Conservation (phyloP, 92 coral and sea anemone genomes). For the Isaurus tuberculatus region DNA sequence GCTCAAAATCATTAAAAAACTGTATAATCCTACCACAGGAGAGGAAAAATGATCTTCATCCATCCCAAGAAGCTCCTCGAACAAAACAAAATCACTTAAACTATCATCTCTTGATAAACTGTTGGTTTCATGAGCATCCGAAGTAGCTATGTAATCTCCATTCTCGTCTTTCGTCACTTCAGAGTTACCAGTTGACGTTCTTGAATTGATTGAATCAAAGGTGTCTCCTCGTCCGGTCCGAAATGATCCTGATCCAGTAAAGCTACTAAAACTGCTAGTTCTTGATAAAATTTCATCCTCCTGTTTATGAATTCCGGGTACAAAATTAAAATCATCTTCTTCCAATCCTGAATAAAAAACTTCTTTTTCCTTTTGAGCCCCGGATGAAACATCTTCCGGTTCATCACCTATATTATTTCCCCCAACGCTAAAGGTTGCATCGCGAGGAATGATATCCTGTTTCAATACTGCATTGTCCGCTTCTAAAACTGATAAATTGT, state of each 20-base stretch:
- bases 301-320: slow-evolving; percentile 93
- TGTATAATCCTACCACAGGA: slow-evolving; percentile 93
- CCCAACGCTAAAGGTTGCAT: slow-evolving; percentile 27
- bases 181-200: slow-evolving; percentile 58
- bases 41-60: slow-evolving; percentile 97
- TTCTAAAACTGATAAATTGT: neutral
- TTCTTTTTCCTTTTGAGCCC: slow-evolving; percentile 24
- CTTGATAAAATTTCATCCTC: slow-evolving; percentile 61
- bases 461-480: neutral
- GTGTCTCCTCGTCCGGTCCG: slow-evolving; percentile 60
- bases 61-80: slow-evolving; percentile 91
- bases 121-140: slow-evolving; percentile 34
- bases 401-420: slow-evolving; percentile 40
- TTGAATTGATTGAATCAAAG: slow-evolving; percentile 59
- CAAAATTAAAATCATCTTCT: slow-evolving; percentile 88
- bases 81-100: slow-evolving; percentile 89
- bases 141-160: slow-evolving; percentile 29
- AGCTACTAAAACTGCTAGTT: slow-evolving; percentile 76
- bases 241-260: slow-evolving; percentile 85
- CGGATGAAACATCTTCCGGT: slow-evolving; percentile 29
- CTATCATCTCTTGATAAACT: slow-evolving; percentile 74
- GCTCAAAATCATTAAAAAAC: too few species aligned
- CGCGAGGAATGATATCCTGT: neutral
- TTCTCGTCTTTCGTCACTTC: slow-evolving; percentile 61
- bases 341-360: slow-evolving; percentile 57